Evolutionary conservation across 1,140 invertebrate genomes (phyloP), one percentile per base, ranked within the genome.

Genomic region (Steinernema feltiae): DNA sequence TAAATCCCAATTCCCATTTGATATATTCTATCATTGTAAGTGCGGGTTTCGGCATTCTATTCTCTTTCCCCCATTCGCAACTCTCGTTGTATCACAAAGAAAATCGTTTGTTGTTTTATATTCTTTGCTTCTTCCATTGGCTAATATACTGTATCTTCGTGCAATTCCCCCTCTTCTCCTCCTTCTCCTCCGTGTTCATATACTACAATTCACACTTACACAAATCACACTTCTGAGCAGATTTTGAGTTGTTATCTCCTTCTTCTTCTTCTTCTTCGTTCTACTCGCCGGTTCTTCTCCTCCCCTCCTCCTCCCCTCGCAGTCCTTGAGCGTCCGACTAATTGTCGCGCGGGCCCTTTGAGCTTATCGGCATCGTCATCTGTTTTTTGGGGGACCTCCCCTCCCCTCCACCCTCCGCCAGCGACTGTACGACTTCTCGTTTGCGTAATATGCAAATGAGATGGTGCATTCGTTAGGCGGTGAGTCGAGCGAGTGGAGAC

Each of bases 1-100:
- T 63, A 63, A 63, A 15, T 27, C 15, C 41, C 7, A 12, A 7
- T 15, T 27, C 53, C 53, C 53, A 7, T 63, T 63, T 63, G 53
- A 63, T 63, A 63, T 63, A 63, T 63, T 63, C 53, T 63, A 63
- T 63, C 53, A 63, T 63, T 63, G 53, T 63, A 63, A 63, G 53
- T 63, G 53, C 53, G 53, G 53, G 53, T 63, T 63, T 63, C 53
- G 53, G 53, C 53, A 63, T 63, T 63, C 53, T 63, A 63, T 63
- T 63, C 53, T 63, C 53, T 63, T 63, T 63, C 24, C 53, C 53
- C 7, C 53, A 3, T 21, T 63, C 24, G 15, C 53, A n/a, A 15
- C 7, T 63, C 53, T 3, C 24, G 24, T 63, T 63, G 53, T 63
- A 63, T 63, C 53, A 63, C 7, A 63, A 21, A 63, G 24, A n/a